Evolutionary conservation across 1,140 invertebrate species (phyloP).

Genomic region (Cyclina sinensis): DNA sequence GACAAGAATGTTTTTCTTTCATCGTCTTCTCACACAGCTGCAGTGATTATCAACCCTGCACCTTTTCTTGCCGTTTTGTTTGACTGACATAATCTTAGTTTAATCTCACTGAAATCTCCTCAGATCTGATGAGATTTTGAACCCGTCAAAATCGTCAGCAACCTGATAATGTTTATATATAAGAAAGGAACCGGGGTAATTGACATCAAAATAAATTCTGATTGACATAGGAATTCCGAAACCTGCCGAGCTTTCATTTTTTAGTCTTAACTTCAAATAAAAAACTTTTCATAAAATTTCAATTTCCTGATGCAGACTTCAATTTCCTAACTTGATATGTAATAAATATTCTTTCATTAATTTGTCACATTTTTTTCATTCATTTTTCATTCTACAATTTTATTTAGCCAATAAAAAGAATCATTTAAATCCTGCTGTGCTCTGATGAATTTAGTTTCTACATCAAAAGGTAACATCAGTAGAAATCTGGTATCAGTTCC

Average conservation of each 20-base stretch:
- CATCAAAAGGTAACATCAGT: background rate
- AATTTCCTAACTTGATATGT: slow-evolving; percentile 12
- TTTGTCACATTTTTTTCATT: slow-evolving; percentile 14
- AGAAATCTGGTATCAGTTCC: background rate
- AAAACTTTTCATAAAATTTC: slow-evolving; percentile 9
- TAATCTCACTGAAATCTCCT: slow-evolving; percentile 9
- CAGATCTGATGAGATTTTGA: slow-evolving; percentile 25
- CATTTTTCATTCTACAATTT: background rate
- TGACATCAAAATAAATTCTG: background rate
- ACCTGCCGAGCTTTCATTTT: background rate
- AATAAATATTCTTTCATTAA: slow-evolving; percentile 36
- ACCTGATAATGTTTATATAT: slow-evolving; percentile 35
- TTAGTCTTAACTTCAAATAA: slow-evolving; percentile 19
- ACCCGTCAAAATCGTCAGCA: slow-evolving; percentile 22
- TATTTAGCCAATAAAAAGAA: background rate
- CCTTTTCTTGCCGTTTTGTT: slow-evolving; percentile 14
- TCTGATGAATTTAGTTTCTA: background rate
- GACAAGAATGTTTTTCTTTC: slow-evolving; percentile 25
- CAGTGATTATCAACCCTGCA: background rate
- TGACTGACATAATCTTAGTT: slow-evolving; percentile 20
- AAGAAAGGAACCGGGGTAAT: background rate
- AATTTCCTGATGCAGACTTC: background rate
- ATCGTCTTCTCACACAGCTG: background rate
- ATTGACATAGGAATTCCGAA: slow-evolving; percentile 22
- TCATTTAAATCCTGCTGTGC: background rate